These are phyloP conservation scores for Crax fasciolata DNA, from an alignment of 2,797 vertebrate species.

Conservation along the genomic window DNA sequence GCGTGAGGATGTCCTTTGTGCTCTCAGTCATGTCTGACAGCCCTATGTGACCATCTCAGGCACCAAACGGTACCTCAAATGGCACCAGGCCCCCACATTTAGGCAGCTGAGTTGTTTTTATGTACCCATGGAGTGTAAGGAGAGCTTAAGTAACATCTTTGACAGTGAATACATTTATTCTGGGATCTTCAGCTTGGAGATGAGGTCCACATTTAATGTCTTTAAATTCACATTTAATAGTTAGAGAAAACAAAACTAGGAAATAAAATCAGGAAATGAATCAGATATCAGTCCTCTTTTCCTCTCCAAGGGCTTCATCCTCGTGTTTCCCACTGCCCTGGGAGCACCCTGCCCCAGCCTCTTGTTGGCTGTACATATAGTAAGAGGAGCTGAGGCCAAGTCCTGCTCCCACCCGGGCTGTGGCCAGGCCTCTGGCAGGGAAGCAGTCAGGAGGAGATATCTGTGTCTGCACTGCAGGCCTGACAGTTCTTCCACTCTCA, in stretches of 20 bases:
- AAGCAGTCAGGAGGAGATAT: neutral
- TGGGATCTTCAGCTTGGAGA: neutral
- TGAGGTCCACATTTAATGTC: neutral
- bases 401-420: neutral
- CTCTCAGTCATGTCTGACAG: neutral
- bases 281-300: neutral
- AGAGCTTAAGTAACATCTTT: neutral
- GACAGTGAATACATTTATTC: neutral
- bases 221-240: neutral
- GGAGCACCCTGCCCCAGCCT: neutral
- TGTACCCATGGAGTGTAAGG: neutral
- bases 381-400: neutral
- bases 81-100: too few species aligned
- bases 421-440: neutral
- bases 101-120: neutral
- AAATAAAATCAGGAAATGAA: neutral
- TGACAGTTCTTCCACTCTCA: neutral
- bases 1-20: neutral
- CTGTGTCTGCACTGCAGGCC: accelerated
- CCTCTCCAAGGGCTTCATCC: neutral
- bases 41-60: neutral
- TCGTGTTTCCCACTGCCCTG: neutral
- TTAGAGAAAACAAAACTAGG: neutral
- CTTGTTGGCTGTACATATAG: accelerated
- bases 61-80: neutral